phyloP scores from a whole-genome alignment of 2,113 vertebrate species.

The Suricata suricatta region DNA sequence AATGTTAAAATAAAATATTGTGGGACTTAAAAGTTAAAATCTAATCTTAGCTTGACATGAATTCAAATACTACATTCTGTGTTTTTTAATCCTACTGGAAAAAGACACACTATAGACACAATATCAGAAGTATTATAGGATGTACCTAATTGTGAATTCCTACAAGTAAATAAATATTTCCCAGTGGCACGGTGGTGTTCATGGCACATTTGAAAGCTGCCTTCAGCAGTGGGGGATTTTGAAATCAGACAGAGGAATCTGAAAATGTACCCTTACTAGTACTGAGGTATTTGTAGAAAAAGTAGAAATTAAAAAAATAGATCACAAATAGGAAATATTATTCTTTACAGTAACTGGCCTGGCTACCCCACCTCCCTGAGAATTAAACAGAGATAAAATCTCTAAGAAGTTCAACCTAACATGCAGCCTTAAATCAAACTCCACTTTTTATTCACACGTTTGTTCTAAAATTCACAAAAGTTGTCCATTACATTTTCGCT shows the following conservation, averaged over 20 bases:
- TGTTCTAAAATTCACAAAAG: neutral
- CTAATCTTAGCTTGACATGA: constrained; percentile 58
- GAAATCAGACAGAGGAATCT: neutral
- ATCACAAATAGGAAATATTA: neutral
- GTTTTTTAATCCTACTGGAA: neutral
- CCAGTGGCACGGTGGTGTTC: neutral
- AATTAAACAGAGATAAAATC: neutral
- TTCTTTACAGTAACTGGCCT: neutral
- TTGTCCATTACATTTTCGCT: neutral
- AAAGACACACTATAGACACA: neutral
- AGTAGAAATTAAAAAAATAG: neutral
- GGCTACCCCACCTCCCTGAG: neutral
- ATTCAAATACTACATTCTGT: constrained; percentile 12
- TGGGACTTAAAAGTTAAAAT: constrained; percentile 66
- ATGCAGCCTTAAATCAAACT: neutral
- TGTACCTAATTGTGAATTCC: neutral
- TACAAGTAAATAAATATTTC: neutral
- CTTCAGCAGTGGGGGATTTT: neutral
- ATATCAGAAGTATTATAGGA: neutral
- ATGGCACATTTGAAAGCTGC: neutral
- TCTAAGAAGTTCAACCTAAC: neutral
- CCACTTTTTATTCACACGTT: neutral
- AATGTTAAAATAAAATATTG: constrained; percentile 76
- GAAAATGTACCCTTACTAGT: neutral
- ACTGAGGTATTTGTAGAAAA: neutral